A percentile compares a stretch with the other conserved stretches of the same genome.
These are phyloP conservation scores for rat (Rattus norvegicus) DNA, from an alignment of 2,113 vertebrate species.

Conservation along the genomic window GRCr8 NC_086020.1:49467501-49468000, in stretches of 20 bases:
- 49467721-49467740: not conserved
- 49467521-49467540: not conserved
- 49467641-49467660: not conserved
- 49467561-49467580: not conserved
- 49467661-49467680: not conserved
- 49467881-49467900: not conserved
- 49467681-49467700: not conserved
- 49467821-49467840: not conserved
- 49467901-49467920: not conserved
- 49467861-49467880: not conserved
- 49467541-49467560: constrained; percentile 1
- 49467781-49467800: not conserved
- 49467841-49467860: not conserved
- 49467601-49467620: not conserved
- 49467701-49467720: not conserved
- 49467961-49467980: not conserved
- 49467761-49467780: not conserved
- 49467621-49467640: not conserved
- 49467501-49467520: not conserved
- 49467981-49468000: too few relatives aligned
- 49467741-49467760: not conserved
- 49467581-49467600: not conserved
- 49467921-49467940: not conserved
- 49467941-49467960: not conserved
- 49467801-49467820: not conserved